Evolutionary conservation across 2,888 invertebrate genomes (phyloP), one percentile per base, ranked within the genome.

Genomic region (Azorinus chamasolen): DNA sequence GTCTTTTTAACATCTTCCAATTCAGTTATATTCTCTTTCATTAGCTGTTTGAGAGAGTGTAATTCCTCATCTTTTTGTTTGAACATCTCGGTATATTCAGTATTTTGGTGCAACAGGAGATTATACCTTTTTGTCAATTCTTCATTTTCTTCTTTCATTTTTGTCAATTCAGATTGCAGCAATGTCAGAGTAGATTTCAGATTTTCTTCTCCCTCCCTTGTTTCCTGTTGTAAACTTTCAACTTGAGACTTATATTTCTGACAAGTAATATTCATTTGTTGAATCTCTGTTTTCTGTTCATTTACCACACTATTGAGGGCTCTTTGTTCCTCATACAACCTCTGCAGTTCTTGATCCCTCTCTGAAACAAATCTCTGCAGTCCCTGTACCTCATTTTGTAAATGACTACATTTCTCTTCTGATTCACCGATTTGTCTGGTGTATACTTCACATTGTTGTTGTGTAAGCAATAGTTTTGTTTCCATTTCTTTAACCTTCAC

Each of bases 51-150:
- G n/a, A 76, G 25, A 51, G 25, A 41, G 5, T 62, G 57, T 8
- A 80, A 39, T 58, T 80, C 80, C 18, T 69, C 61, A 43, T 80
- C 80, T 61, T 76, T 76, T n/a, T 61, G 43, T 39, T 25, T 46
- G 22, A 69, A 25, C 3, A 69, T 20, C 25, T 53, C 57, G 50
- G 55, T 66, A 59, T 25, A 43, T 25, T 73, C 80, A 20, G 55
- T 64, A 37, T 43, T 75, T 37, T 79, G 69, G 32, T 61, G 63
- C n/a, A 64, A 45, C 10, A 66, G 14, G 25, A 69, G 39, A 50
- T 90, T 85, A 14, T 87, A 79, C 27, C 82, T 84, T 64, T 81
- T 83, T 55, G 78, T 81, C 18, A 83, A 20, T 48, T 82, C 71
- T 10, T 83, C 78, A 57, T 71, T 54, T 22, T 81, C 71, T 27